Conservation (phyloP, 2,888 invertebrate species). For the Amiota minor region DNA sequence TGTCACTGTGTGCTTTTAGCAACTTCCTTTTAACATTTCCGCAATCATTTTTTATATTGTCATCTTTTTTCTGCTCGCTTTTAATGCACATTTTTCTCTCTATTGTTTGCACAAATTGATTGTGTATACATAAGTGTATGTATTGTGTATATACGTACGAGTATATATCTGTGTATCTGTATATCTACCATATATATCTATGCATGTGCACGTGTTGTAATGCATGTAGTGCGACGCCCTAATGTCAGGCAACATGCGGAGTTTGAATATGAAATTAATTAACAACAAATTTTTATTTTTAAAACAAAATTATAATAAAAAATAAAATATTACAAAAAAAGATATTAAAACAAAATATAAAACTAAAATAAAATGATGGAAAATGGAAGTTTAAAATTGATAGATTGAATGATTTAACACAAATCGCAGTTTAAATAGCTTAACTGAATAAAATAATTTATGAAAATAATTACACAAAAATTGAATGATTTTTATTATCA, state of each 20-base stretch:
- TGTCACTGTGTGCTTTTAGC: too few species aligned
- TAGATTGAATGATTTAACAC: too few species aligned
- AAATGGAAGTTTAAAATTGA: too few species aligned
- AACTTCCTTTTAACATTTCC: neutral
- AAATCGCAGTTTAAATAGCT: too few species aligned
- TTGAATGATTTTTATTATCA: too few species aligned
- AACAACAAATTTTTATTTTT: neutral
- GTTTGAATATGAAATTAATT: slow-evolving; percentile 15
- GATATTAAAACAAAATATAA: neutral
- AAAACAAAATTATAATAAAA: neutral
- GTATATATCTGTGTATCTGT: neutral
- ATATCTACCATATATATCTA: neutral
- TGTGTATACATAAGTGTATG: neutral
- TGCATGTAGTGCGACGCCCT: slow-evolving; percentile 6
- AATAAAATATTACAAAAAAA: slow-evolving; percentile 2
- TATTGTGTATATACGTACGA: neutral
- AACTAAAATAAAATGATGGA: neutral
- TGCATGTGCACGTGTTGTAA: neutral
- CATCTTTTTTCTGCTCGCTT: neutral
- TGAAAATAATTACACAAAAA: too few species aligned
- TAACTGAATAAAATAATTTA: too few species aligned
- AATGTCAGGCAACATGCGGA: slow-evolving; percentile 6
- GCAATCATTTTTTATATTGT: neutral
- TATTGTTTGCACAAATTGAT: neutral
- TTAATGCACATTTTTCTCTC: neutral